A percentile compares a stretch with the other conserved stretches of the same genome.
Evolutionary conservation across 2,113 vertebrate species (phyloP).

Genomic region (Carassius gibelio): DNA sequence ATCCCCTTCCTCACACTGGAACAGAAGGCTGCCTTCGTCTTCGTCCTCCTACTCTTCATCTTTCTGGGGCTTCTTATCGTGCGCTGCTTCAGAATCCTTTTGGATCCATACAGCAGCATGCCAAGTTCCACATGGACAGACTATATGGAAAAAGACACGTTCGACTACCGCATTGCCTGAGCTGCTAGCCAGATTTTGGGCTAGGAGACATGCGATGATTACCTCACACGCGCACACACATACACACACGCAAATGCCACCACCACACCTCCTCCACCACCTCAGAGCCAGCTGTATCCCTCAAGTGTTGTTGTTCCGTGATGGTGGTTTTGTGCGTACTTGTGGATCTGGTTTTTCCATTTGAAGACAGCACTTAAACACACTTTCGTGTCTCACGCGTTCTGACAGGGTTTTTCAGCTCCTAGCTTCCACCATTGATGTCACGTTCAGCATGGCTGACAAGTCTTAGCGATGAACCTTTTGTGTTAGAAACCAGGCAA

Average conservation of each 20-base stretch:
- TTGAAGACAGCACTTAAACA: slow-evolving; percentile 17
- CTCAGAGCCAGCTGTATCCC: slow-evolving; percentile 27
- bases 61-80: slow-evolving; percentile 84
- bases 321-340: slow-evolving; percentile 31
- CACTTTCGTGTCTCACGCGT: slow-evolving; percentile 26
- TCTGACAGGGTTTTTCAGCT: slow-evolving; percentile 48
- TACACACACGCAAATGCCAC: neutral
- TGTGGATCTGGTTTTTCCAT: slow-evolving; percentile 36
- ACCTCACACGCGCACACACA: slow-evolving; percentile 35
- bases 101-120: slow-evolving; percentile 85
- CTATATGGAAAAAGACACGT: slow-evolving; percentile 84
- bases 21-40: slow-evolving; percentile 82
- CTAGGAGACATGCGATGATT: slow-evolving; percentile 48
- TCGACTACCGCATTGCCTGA: slow-evolving; percentile 84
- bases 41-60: slow-evolving; percentile 83
- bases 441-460: slow-evolving; percentile 49
- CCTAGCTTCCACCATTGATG: slow-evolving; percentile 52
- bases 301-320: slow-evolving; percentile 16
- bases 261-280: slow-evolving; percentile 30
- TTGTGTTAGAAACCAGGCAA: slow-evolving; percentile 32
- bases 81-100: slow-evolving; percentile 83
- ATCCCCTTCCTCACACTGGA: slow-evolving; percentile 79
- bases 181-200: neutral
- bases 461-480: slow-evolving; percentile 59
- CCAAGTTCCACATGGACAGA: slow-evolving; percentile 85